Base-by-base conservation (phyloP, 2,113 vertebrate genomes). In the Murina feae region DNA sequence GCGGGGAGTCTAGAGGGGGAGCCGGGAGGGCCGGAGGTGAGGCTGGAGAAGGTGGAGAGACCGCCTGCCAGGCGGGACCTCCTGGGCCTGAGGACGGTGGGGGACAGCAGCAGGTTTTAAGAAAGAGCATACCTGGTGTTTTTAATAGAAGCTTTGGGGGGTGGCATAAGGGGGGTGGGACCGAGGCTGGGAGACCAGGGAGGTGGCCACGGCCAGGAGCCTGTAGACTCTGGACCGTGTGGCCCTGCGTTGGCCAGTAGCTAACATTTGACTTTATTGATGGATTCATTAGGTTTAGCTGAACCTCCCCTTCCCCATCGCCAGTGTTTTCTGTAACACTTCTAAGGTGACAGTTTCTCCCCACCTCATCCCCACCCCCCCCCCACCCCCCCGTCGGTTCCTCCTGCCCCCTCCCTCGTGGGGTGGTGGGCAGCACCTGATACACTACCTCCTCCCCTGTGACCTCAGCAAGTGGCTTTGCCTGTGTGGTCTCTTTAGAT, bases 371-470 rank as follows among this genome's bases (percentile, higher is more conserved):
- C n/a, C n/a, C n/a, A n/a, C n/a, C n/a, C n/a, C n/a, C n/a, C n/a
- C n/a, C n/a, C n/a, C n/a, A n/a, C n/a, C n/a, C n/a, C 3, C 2
- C 0, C 0, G 8, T 39, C 5, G 2, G 16, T 37, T 66, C 37
- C 17, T 9, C 49, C 37, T 47, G n/a, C 49, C 37, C 7, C n/a
- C 68, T 35, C 44, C 72, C 74, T 32, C 3, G 1, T 25, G 44
- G 13, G 65, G 28, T 25, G 35, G 25, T 13, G 53, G n/a, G 25
- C 14, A 21, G 55, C 5, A 0, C 7, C 0, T 21, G 17, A 37
- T 17, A 4, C 8, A 0, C 23, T n/a, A 0, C 30, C 37, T 23
- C 30, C 68, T 16, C 25, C 18, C 0, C 0, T 49, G 39, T 37
- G 58, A 28, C 44, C 68, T 89, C 68, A 75, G 68, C 39, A 12